These are phyloP conservation scores for Ailurus styani DNA, from an alignment of 2,113 vertebrate genomes.

Conservation along the genomic window DNA sequence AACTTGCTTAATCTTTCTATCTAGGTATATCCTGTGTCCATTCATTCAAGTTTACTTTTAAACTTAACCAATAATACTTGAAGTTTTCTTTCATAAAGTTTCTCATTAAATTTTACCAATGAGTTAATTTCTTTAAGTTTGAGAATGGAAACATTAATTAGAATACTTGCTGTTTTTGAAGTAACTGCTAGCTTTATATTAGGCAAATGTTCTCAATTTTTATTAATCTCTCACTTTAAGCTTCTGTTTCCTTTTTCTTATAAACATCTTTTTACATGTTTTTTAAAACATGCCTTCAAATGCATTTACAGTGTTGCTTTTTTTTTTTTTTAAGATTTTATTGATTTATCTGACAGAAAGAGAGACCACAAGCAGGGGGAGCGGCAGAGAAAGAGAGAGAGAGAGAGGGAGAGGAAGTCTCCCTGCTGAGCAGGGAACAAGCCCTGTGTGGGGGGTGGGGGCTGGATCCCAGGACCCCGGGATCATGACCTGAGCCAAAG, in stretches of 20 bases:
- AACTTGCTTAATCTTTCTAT: background rate
- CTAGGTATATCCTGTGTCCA: background rate
- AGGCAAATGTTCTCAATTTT: background rate
- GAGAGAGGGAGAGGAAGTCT: background rate
- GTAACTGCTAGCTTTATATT: background rate
- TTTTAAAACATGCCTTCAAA: background rate
- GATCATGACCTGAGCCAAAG: background rate
- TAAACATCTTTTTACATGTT: background rate
- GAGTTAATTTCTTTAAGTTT: background rate
- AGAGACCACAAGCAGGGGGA: background rate
- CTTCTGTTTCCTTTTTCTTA: background rate
- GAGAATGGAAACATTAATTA: background rate
- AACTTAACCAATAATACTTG: background rate
- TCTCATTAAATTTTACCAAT: background rate
- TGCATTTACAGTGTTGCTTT: background rate
- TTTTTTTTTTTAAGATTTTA: background rate
- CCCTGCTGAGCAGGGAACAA: background rate
- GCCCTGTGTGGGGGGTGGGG: background rate
- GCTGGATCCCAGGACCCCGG: background rate
- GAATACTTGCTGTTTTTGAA: background rate
- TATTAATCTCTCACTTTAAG: background rate
- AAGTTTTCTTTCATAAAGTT: background rate
- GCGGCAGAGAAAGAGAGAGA: background rate
- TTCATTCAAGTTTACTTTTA: background rate
- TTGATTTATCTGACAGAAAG: background rate